phyloP scores from a whole-genome alignment of 2,113 vertebrate species.

The Perca flavescens region DNA sequence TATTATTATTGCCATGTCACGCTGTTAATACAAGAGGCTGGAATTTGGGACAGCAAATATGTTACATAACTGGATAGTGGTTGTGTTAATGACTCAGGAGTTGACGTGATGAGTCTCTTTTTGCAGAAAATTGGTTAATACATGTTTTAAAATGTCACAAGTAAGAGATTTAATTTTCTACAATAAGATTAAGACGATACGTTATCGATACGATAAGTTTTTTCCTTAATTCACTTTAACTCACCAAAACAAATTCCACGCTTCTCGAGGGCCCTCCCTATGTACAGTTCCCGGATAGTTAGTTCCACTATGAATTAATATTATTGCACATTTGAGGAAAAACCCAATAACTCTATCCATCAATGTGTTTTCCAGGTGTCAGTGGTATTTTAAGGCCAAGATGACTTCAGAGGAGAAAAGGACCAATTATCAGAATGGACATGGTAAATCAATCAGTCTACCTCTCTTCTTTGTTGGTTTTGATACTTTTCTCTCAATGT shows the following conservation, averaged over 20 bases:
- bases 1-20: background rate
- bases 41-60: background rate
- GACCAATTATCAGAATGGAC: slow-evolving; percentile 90
- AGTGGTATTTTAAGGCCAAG: slow-evolving; percentile 98
- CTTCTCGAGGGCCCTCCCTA: background rate
- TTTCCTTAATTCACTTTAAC: background rate
- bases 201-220: too few relatives aligned
- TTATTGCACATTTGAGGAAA: too few relatives aligned
- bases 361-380: slow-evolving; percentile 86
- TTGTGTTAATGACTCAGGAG: background rate
- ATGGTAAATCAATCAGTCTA: slow-evolving; percentile 83
- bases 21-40: slow-evolving; percentile 6
- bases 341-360: slow-evolving; percentile 25
- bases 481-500: background rate
- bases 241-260: background rate
- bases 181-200: too few relatives aligned
- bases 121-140: background rate
- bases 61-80: background rate
- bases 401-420: slow-evolving; percentile 97
- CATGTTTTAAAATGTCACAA: too few relatives aligned
- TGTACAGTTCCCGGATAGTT: too few relatives aligned
- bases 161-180: too few relatives aligned
- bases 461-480: background rate
- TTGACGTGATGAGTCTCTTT: background rate
- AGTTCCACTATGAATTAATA: background rate